Percentiles rank a stretch among this genome's conserved stretches.
Evolutionary conservation across 37 sponge, comb jelly and placozoan genomes (phyloP).

Genomic region (Chondrosia reniformis): DNA sequence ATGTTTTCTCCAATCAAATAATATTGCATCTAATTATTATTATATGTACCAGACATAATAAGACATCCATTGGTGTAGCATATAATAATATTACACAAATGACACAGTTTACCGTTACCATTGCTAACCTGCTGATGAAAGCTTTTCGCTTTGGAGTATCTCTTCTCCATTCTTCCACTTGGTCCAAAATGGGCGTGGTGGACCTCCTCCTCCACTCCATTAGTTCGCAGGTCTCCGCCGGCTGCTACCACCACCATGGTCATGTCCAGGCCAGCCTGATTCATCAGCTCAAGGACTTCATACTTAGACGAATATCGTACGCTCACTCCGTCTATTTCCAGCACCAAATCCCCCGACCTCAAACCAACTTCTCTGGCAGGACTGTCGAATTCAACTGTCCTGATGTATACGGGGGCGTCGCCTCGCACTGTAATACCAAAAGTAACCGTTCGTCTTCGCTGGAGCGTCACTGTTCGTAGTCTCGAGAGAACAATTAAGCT

Average conservation of each 20-base stretch:
- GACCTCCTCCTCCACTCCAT: background rate
- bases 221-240: conserved; percentile 27
- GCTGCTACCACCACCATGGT: conserved; percentile 55
- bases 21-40: conserved; percentile 75
- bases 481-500: conserved; percentile 69
- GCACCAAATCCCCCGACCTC: conserved; percentile 82
- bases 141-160: conserved; percentile 46
- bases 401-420: conserved; percentile 67
- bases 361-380: conserved; percentile 61
- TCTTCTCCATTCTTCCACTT: conserved; percentile 4
- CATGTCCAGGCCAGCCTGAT: conserved; percentile 2
- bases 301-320: conserved; percentile 47
- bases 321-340: conserved; percentile 54
- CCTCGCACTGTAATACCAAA: conserved; percentile 78
- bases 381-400: conserved; percentile 78
- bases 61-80: background rate
- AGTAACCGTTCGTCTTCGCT: conserved; percentile 21
- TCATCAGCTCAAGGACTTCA: conserved; percentile 59
- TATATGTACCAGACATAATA: background rate
- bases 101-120: no score
- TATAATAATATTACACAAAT: background rate
- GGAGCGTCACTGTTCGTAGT: conserved; percentile 26
- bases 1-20: conserved; percentile 49
- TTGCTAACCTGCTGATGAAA: conserved; percentile 71
- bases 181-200: background rate